phyloP scores from a whole-genome alignment of 2,888 invertebrate genomes.

The Caradrina kadenii region DNA sequence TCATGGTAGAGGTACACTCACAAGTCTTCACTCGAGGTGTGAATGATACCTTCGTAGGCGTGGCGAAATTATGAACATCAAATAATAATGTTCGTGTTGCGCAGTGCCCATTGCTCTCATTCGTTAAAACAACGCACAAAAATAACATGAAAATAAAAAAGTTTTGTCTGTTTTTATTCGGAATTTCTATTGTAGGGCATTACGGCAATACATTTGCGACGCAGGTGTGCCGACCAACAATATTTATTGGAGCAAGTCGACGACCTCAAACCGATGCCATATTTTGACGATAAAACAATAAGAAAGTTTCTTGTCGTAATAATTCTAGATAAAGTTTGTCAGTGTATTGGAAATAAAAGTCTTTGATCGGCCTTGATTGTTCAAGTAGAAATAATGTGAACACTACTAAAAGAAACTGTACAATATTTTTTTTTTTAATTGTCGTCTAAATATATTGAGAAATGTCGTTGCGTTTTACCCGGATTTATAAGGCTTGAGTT shows the following conservation, averaged over 20 bases:
- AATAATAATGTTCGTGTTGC: neutral
- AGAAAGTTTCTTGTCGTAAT: slow-evolving; percentile 5
- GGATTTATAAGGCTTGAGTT: neutral
- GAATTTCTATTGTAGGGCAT: slow-evolving; percentile 8
- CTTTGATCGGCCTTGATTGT: slow-evolving; percentile 15
- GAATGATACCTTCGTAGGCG: no score
- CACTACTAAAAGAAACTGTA: neutral
- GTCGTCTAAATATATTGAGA: neutral
- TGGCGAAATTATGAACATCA: neutral
- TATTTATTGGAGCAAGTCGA: slow-evolving; percentile 33
- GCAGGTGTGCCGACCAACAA: slow-evolving; percentile 31
- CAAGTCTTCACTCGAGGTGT: no score
- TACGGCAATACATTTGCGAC: slow-evolving; percentile 20
- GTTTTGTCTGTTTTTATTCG: neutral
- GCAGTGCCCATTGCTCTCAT: neutral
- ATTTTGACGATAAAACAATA: slow-evolving; percentile 26
- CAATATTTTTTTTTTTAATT: no score
- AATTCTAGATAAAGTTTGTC: slow-evolving; percentile 4
- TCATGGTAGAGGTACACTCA: no score
- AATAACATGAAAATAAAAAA: neutral
- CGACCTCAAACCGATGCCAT: slow-evolving; percentile 10
- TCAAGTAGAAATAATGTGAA: slow-evolving; percentile 10
- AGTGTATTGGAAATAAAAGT: slow-evolving; percentile 20
- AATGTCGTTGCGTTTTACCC: neutral
- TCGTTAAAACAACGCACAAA: neutral